Evolutionary conservation across 2,797 vertebrate species (phyloP).

Genomic region (Hypotaenidia philippensis): DNA sequence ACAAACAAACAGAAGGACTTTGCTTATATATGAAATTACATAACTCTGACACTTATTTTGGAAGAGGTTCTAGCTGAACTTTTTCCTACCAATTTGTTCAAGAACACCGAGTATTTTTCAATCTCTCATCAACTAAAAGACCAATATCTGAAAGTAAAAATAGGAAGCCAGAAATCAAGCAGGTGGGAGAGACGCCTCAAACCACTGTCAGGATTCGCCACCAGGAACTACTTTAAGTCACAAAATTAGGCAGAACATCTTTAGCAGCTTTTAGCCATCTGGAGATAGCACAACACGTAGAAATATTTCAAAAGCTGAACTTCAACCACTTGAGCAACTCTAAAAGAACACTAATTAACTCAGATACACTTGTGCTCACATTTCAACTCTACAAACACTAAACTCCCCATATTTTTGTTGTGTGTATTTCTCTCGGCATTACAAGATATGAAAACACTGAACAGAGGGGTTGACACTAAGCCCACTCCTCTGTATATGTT

Average conservation of each 20-base stretch:
- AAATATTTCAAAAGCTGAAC: background rate
- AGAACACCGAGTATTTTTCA: background rate
- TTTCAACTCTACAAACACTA: background rate
- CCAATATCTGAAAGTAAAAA: background rate
- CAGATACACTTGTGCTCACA: background rate
- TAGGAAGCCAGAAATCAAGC: background rate
- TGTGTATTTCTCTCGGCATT: background rate
- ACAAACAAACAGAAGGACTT: background rate
- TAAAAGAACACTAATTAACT: background rate
- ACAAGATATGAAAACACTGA: background rate
- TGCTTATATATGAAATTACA: background rate
- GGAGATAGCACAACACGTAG: background rate
- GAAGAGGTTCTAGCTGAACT: background rate
- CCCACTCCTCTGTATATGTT: background rate
- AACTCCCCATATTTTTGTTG: background rate
- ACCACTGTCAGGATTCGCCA: background rate
- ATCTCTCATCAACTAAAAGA: background rate
- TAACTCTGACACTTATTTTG: background rate
- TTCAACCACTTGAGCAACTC: background rate
- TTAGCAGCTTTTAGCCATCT: background rate
- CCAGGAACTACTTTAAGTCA: background rate
- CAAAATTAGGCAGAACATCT: background rate
- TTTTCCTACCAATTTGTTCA: background rate
- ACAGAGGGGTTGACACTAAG: background rate
- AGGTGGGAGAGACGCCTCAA: background rate